phyloP scores from a whole-genome alignment of 92 coral and sea anemone genomes.

The Palythoa grandiflora region DNA sequence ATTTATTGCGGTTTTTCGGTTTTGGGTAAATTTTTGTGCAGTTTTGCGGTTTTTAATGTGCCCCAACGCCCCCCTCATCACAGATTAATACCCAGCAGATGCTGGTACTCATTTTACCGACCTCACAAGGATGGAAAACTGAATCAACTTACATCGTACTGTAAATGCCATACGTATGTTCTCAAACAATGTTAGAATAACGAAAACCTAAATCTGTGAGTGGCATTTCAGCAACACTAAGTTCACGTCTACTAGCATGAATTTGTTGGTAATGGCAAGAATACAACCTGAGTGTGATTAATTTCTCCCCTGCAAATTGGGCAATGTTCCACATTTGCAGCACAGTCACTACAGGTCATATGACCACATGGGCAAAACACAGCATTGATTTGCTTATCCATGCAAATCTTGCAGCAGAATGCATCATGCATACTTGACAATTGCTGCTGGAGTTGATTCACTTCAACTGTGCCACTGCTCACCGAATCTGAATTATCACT shows the following conservation, averaged over 20 bases:
- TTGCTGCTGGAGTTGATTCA: constrained; percentile 70
- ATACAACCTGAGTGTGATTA: constrained; percentile 78
- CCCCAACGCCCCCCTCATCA: too few species aligned
- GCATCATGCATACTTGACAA: constrained; percentile 84
- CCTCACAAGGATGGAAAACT: too few species aligned
- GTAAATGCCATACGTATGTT: too few species aligned
- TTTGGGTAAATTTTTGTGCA: too few species aligned
- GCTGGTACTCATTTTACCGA: too few species aligned
- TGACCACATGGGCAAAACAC: constrained; percentile 99
- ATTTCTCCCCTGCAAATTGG: constrained; percentile 91
- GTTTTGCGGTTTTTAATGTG: too few species aligned
- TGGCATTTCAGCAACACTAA: not conserved
- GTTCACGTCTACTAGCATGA: not conserved
- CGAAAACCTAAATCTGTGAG: too few species aligned
- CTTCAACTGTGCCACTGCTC: constrained; percentile 29
- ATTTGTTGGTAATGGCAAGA: constrained; percentile 69
- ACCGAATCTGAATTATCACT: not conserved
- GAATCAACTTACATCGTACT: too few species aligned
- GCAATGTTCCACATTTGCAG: constrained; percentile 73
- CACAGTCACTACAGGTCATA: constrained; percentile 92
- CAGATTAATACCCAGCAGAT: too few species aligned
- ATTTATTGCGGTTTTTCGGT: too few species aligned
- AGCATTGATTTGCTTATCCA: constrained; percentile 88
- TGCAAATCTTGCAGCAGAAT: constrained; percentile 92
- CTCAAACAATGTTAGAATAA: not conserved